phyloP scores from a whole-genome alignment of 2,797 vertebrate genomes.

The Valencia hispanica region DNA sequence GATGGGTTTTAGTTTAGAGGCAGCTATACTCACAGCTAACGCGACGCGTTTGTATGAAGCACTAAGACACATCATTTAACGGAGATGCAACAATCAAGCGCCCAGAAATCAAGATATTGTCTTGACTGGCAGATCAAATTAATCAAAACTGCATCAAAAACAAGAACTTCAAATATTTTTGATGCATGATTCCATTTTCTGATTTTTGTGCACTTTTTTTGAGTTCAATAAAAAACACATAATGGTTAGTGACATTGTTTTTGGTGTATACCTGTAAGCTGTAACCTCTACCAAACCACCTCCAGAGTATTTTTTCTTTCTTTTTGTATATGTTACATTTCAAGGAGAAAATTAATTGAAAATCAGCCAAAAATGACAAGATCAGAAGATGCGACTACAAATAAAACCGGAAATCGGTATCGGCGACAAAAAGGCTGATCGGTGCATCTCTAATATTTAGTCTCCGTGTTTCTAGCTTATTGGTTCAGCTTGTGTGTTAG shows the following conservation, averaged over 20 bases:
- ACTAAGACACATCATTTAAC: not conserved
- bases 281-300: not conserved
- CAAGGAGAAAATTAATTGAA: no score
- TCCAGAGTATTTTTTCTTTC: not conserved
- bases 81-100: not conserved
- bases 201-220: not conserved
- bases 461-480: slow-evolving; percentile 13
- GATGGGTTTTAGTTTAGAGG: not conserved
- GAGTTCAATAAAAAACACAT: not conserved
- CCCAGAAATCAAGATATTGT: not conserved
- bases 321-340: not conserved
- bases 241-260: not conserved
- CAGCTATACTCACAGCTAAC: not conserved
- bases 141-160: no score
- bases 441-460: not conserved
- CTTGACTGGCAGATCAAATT: not conserved
- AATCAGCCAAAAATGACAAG: not conserved
- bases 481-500: slow-evolving; percentile 16
- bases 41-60: not conserved
- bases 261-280: not conserved
- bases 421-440: not conserved
- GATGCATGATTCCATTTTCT: not conserved
- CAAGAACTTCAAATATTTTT: not conserved
- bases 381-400: not conserved
- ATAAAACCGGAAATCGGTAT: not conserved